Evolutionary conservation across 1,140 invertebrate species (phyloP).

Genomic region (Sycophaga agraensis): DNA sequence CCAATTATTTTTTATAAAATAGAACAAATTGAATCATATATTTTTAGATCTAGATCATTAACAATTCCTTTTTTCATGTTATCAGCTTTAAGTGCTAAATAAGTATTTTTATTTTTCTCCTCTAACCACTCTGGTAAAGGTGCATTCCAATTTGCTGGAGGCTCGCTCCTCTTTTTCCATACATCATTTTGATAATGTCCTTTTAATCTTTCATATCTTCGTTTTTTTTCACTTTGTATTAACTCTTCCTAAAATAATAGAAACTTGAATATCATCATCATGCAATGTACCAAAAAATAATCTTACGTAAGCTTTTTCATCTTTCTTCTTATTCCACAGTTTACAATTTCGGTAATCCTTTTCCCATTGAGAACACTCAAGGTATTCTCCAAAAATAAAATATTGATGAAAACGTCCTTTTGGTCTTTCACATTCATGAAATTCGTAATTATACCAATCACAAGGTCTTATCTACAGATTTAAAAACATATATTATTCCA

Average conservation of each 20-base stretch:
- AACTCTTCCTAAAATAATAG: slow-evolving; percentile 67
- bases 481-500: no score
- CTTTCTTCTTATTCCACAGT: slow-evolving; percentile 65
- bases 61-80: slow-evolving; percentile 61
- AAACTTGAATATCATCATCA: slow-evolving; percentile 20
- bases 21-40: no score
- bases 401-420: slow-evolving; percentile 81
- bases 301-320: slow-evolving; percentile 67
- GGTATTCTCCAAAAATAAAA: slow-evolving; percentile 72
- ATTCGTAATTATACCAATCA: slow-evolving; percentile 74
- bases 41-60: slow-evolving; percentile 26
- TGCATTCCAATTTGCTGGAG: slow-evolving; percentile 76
- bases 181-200: slow-evolving; percentile 72
- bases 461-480: slow-evolving; percentile 69
- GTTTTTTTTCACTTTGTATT: slow-evolving; percentile 69
- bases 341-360: slow-evolving; percentile 74
- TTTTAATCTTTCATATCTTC: slow-evolving; percentile 64
- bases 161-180: slow-evolving; percentile 74
- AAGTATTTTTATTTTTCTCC: slow-evolving; percentile 67
- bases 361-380: slow-evolving; percentile 79
- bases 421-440: slow-evolving; percentile 73
- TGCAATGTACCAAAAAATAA: slow-evolving; percentile 11
- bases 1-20: no score
- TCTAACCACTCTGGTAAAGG: slow-evolving; percentile 75
- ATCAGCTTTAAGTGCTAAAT: slow-evolving; percentile 65